Conservation (phyloP, 2,888 invertebrate species). For the Eristalinus sepulchralis region DNA sequence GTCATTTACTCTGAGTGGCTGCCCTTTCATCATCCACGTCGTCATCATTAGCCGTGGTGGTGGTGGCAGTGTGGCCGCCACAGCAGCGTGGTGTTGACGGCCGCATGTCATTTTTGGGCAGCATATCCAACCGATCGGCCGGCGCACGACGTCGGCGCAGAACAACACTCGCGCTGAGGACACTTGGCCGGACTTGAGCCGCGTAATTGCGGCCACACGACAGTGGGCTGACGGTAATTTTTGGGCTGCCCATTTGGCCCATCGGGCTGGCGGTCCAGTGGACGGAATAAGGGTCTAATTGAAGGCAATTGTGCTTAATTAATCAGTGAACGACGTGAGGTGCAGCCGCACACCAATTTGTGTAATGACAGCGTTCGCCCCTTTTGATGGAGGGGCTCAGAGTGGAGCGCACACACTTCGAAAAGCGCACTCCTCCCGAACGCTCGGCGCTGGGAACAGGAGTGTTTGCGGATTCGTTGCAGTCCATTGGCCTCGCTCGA, state of each 20-base stretch:
- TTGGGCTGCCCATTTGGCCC: conserved; percentile 44
- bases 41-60: conserved; percentile 66
- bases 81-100: conserved; percentile 57
- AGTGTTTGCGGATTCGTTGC: conserved; percentile 40
- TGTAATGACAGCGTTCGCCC: conserved; percentile 63
- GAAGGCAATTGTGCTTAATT: conserved; percentile 71
- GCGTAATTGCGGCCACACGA: conserved; percentile 68
- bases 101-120: conserved; percentile 62
- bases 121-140: conserved; percentile 35
- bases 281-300: conserved; percentile 69
- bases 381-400: background rate
- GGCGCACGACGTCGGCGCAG: conserved; percentile 4
- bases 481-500: conserved; percentile 57
- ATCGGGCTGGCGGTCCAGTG: conserved; percentile 10
- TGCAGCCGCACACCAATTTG: conserved; percentile 68
- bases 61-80: conserved; percentile 50
- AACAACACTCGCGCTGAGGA: background rate
- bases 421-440: background rate
- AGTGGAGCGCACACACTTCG: background rate
- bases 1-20: conserved; percentile 64
- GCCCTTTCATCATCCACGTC: conserved; percentile 70
- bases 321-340: conserved; percentile 70
- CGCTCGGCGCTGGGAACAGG: background rate
- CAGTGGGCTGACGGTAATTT: conserved; percentile 66
- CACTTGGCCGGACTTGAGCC: background rate